Evolutionary conservation across 92 coral and sea anemone species (phyloP).

Genomic region (Meandrina meandrites): DNA sequence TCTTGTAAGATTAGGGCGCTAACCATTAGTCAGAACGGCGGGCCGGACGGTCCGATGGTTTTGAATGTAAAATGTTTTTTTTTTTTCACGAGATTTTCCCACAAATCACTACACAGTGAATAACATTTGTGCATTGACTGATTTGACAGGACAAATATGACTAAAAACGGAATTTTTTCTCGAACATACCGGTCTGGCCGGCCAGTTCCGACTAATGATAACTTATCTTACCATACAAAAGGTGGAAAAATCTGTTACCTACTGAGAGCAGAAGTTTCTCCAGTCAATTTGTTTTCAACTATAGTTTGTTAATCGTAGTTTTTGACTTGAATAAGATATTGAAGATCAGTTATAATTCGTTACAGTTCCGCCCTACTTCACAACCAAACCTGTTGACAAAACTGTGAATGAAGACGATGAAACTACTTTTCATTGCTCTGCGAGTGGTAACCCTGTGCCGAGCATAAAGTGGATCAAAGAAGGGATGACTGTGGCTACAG

Average conservation of each 20-base stretch:
- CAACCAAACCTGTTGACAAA: not conserved
- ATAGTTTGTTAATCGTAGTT: too few species aligned
- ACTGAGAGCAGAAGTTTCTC: not conserved
- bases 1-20: too few species aligned
- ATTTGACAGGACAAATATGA: too few species aligned
- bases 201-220: too few species aligned
- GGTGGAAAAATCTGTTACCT: not conserved
- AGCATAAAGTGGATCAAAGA: conserved; percentile 20
- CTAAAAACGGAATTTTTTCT: too few species aligned
- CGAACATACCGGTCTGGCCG: too few species aligned
- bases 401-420: not conserved
- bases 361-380: conserved; percentile 6
- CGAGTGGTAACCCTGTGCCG: conserved; percentile 29
- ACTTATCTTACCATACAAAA: not conserved
- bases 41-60: too few species aligned
- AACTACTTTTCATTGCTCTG: not conserved
- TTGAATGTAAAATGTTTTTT: too few species aligned
- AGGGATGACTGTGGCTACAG: not conserved
- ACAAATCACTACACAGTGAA: too few species aligned
- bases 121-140: too few species aligned
- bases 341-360: not conserved
- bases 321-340: not conserved
- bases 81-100: too few species aligned
- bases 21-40: too few species aligned
- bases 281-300: not conserved